Base-by-base conservation (phyloP, 2,888 invertebrate species). In the Stramonita haemastoma region DNA sequence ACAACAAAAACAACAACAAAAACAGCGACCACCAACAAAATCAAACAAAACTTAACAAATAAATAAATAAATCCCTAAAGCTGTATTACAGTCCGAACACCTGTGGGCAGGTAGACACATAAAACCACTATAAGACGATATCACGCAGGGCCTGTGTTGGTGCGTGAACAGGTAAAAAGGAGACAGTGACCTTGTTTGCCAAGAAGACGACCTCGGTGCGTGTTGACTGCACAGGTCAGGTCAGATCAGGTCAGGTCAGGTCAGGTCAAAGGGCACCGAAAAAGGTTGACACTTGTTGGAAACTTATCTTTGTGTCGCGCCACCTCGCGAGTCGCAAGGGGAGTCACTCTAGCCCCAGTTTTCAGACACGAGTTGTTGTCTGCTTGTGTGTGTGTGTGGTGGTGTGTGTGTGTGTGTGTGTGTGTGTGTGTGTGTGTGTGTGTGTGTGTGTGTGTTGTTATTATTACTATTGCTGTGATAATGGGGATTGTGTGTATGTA, bases 181-280 rank as follows among this genome's bases (percentile, higher is more conserved):
- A 22, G 36, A 83, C 46, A 8, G 46, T 46, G 46, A 83, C 81
- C 46, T 79, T 79, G 79, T 79, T 34, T 79, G 17, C 32, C 15
- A 79, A 26, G 79, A 5, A 79, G 79, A 79, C 79, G 79, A 79
- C 79, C 79, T 34, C 32, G 79, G 81, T 26, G 36, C 81, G 36
- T 83, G 81, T 83, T 46, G 46, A 8, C 46, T 83, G 81, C 81
- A 83, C 46, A 83, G 81, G 81, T 83, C 46, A 83, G 81, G 81
- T 83, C 66, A 66, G 66, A 26, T 66, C 19, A 66, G 66, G 66
- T 66, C 36, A 83, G 81, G 81, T 83, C 81, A 26, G 81, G 46
- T 83, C 81, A 46, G 46, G 81, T 83, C 81, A 83, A 83, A 83
- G 81, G 81, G 22, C 81, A 29, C 8, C 26, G 46, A 17, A 46